These are phyloP conservation scores for Homarus americanus DNA, from an alignment of 1,140 invertebrate genomes.

Conservation along the genomic window DNA sequence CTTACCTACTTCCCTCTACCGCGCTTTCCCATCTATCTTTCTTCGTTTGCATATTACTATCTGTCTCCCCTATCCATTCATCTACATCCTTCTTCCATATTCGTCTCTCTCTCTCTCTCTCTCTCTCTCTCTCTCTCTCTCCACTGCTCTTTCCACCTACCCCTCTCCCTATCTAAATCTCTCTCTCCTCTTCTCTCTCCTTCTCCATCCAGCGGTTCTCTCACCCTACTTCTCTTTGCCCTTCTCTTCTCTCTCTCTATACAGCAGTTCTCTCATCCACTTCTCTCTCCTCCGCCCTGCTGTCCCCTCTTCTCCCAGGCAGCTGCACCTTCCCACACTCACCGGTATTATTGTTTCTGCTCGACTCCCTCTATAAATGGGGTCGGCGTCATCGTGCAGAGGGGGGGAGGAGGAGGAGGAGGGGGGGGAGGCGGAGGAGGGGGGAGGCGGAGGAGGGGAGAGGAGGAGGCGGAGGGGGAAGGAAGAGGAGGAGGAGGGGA, in stretches of 20 bases:
- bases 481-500: no score
- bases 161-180: no score
- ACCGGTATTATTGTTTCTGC: conserved; percentile 37
- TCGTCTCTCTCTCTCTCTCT: no score
- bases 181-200: no score
- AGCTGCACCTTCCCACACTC: conserved; percentile 33
- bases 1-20: no score
- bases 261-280: background rate
- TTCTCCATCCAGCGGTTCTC: no score
- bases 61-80: no score
- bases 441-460: background rate
- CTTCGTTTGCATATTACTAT: no score
- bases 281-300: background rate
- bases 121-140: background rate
- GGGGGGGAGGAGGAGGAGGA: background rate
- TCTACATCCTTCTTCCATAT: no score
- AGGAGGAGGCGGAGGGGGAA: no score
- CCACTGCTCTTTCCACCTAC: background rate
- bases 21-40: no score
- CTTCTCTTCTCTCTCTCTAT: background rate
- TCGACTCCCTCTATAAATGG: conserved; percentile 41
- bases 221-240: background rate
- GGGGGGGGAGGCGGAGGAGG: background rate
- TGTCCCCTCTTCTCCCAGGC: background rate
- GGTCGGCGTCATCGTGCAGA: background rate